phyloP scores from a whole-genome alignment of 2,113 vertebrate species.

The Phaethornis superciliosus region DNA sequence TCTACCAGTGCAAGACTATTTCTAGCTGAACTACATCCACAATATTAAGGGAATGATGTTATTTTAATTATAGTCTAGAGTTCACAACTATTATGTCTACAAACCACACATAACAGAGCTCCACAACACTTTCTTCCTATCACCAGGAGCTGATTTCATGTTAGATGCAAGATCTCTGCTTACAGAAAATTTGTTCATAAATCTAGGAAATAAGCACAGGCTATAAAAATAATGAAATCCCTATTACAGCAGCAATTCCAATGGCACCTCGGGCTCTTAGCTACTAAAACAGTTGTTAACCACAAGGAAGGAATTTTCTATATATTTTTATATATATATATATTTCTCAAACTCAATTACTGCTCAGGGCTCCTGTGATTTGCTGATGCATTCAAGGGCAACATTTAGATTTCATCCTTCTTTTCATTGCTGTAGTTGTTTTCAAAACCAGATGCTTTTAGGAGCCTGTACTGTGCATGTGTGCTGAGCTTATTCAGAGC shows the following conservation, averaged over 20 bases:
- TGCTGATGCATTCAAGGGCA: conserved; percentile 22
- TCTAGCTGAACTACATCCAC: not conserved
- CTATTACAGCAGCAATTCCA: conserved; percentile 48
- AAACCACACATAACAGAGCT: not conserved
- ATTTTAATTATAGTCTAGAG: not conserved
- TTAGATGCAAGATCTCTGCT: conserved; percentile 1
- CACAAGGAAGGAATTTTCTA: conserved; percentile 17
- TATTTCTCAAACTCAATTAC: not conserved
- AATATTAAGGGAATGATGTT: not conserved
- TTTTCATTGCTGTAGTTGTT: conserved; percentile 13
- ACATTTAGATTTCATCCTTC: conserved; percentile 28
- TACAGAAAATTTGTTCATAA: conserved; percentile 45
- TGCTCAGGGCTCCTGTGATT: conserved; percentile 27
- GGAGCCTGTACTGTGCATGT: not conserved
- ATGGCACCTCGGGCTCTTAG: conserved; percentile 35
- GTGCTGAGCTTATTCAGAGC: not conserved
- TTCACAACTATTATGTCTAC: not conserved
- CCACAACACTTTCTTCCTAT: not conserved
- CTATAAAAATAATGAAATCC: conserved; percentile 58
- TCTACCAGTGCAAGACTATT: not conserved
- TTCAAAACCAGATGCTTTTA: conserved; percentile 40
- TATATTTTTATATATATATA: not conserved
- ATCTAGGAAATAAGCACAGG: conserved; percentile 51
- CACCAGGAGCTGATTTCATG: not conserved
- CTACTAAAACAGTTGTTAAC: conserved; percentile 44